Evolutionary conservation across 1,140 invertebrate genomes (phyloP).

Genomic region (Zaprionus nigranus): DNA sequence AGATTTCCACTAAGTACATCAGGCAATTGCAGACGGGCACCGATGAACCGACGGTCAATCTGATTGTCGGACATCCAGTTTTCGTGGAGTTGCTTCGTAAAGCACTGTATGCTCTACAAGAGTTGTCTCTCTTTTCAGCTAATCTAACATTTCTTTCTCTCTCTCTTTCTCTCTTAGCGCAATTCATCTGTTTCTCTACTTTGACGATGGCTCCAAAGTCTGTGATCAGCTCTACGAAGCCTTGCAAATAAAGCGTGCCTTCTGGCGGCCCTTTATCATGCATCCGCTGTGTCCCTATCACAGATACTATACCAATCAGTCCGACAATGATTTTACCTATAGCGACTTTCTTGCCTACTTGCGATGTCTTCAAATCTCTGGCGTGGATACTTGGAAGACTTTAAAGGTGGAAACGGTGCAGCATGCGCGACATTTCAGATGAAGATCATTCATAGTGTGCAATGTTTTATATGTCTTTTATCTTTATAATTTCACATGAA

Average conservation of each 20-base stretch:
- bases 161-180: conserved; percentile 19
- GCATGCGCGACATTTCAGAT: conserved; percentile 1
- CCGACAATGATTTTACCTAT: conserved; percentile 30
- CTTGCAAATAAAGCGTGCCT: neutral
- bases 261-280: conserved; percentile 42
- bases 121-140: neutral
- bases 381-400: conserved; percentile 26
- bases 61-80: neutral
- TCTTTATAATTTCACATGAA: neutral
- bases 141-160: neutral
- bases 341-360: conserved; percentile 45
- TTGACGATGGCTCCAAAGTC: conserved; percentile 10
- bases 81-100: neutral
- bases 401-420: neutral
- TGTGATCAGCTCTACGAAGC: conserved; percentile 21
- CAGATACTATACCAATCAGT: conserved; percentile 1
- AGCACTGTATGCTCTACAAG: neutral
- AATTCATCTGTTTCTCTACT: neutral
- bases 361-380: conserved; percentile 23
- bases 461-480: neutral
- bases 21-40: neutral
- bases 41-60: conserved; percentile 11
- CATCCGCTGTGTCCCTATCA: conserved; percentile 44
- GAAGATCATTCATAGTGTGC: neutral
- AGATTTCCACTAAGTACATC: conserved; percentile 21